Base-by-base conservation (phyloP, 1,140 invertebrate genomes). In the Ruditapes philippinarum region DNA sequence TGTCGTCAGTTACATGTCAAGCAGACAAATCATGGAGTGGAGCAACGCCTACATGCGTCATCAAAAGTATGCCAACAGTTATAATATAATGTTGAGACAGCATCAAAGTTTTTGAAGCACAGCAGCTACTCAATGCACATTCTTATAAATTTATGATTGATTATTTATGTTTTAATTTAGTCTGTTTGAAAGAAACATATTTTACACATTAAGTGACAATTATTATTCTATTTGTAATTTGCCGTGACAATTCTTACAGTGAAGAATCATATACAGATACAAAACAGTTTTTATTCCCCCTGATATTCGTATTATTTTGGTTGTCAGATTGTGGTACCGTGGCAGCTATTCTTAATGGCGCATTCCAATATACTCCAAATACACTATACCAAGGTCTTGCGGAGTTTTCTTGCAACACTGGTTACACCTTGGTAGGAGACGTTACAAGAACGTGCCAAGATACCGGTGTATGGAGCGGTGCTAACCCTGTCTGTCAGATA, bases 11-110 rank as follows among this genome's bases (percentile, higher is more conserved):
- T n/a, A 68, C 57, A 2, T 88, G 85, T 70, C 51, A 51, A 33
- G 51, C 73, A 38, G 57, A 88, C 33, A 25, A 22, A 3, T 33
- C 60, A n/a, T 88, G 85, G 85, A 60, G 65, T 38, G 85, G 60
- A 17, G 31, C 31, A 0, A 31, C 73, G 28, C 85, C 85, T 17
- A 79, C 85, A 45, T 88, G 85, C 36, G 57, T 70, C 14, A 88
- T 88, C 76, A 88, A 88, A 68, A 57, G 85, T 86, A 86, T 19
- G 33, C n/a, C n/a, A n/a, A n/a, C n/a, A n/a, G n/a, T n/a, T n/a
- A n/a, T n/a, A n/a, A n/a, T n/a, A n/a, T n/a, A n/a, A n/a, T n/a
- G n/a, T n/a, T n/a, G n/a, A n/a, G n/a, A n/a, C n/a, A n/a, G n/a
- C n/a, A n/a, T n/a, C n/a, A n/a, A n/a, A n/a, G n/a, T n/a, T n/a